These are phyloP conservation scores for Microcebus griseorufus DNA, from an alignment of 2,113 vertebrate genomes.

Conservation along the genomic window DNA sequence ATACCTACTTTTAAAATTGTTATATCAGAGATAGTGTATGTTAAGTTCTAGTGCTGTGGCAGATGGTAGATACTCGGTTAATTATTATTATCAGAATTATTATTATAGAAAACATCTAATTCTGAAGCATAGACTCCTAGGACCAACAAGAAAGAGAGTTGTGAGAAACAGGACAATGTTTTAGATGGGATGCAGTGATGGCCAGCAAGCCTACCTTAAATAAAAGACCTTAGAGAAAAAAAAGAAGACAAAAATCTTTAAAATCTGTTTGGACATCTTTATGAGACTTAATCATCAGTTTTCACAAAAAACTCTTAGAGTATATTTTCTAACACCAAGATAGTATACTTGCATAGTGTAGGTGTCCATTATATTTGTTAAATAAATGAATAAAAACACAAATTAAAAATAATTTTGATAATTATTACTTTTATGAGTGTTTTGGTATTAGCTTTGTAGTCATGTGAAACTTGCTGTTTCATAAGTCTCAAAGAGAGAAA, in stretches of 20 bases:
- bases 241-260: not conserved
- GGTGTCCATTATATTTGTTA: not conserved
- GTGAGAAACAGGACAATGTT: not conserved
- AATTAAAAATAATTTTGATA: not conserved
- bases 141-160: not conserved
- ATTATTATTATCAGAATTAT: not conserved
- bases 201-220: not conserved
- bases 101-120: slow-evolving; percentile 1
- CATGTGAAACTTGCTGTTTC: not conserved
- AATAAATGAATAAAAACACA: slow-evolving; percentile 23
- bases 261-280: slow-evolving; percentile 5
- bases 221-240: not conserved
- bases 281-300: not conserved
- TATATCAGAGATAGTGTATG: not conserved
- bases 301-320: not conserved
- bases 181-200: not conserved
- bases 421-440: not conserved
- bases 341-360: not conserved
- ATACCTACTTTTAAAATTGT: not conserved
- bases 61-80: not conserved
- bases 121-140: slow-evolving; percentile 1
- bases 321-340: not conserved
- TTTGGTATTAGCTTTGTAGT: not conserved
- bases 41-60: not conserved
- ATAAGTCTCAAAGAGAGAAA: slow-evolving; percentile 10